Conservation (phyloP, 53 echinoderm and acorn worm genomes). For the Glandiceps talaboti region DNA sequence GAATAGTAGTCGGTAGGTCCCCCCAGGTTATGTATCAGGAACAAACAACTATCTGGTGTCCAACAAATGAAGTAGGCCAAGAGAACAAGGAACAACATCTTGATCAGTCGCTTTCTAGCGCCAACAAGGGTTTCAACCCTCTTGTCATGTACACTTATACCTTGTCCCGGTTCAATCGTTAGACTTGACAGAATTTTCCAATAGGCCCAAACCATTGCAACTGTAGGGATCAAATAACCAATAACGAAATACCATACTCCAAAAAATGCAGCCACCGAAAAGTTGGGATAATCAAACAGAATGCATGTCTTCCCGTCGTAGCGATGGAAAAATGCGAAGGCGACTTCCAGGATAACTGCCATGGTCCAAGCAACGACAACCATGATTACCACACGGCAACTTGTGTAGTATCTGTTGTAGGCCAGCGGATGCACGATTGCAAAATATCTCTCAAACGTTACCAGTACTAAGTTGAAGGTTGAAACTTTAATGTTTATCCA, state of each 20-base stretch:
- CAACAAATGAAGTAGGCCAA: constrained; percentile 76
- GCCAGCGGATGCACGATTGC: constrained; percentile 89
- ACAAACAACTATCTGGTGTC: constrained; percentile 79
- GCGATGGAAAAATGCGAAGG: constrained; percentile 70
- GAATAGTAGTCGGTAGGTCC: constrained; percentile 11
- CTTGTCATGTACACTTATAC: constrained; percentile 13
- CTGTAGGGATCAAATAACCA: constrained; percentile 72
- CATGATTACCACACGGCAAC: constrained; percentile 38
- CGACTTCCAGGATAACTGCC: constrained; percentile 56
- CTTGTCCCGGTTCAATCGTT: constrained; percentile 31
- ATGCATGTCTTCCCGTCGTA: constrained; percentile 23
- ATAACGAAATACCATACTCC: constrained; percentile 69
- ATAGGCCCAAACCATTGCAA: constrained; percentile 86
- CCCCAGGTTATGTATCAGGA: constrained; percentile 67
- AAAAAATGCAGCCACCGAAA: constrained; percentile 22
- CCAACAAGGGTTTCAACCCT: constrained; percentile 42
- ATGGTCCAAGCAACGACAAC: constrained; percentile 54
- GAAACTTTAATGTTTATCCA: constrained; percentile 96
- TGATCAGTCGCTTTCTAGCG: constrained; percentile 73
- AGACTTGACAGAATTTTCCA: constrained; percentile 61
- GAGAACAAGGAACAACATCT: constrained; percentile 74
- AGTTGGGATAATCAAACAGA: constrained; percentile 40
- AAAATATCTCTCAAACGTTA: constrained; percentile 78
- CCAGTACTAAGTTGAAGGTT: constrained; percentile 75
- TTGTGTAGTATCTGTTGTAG: constrained; percentile 60